Conservation (phyloP, 2,113 vertebrate genomes). For the Myrmecophaga tridactyla region DNA sequence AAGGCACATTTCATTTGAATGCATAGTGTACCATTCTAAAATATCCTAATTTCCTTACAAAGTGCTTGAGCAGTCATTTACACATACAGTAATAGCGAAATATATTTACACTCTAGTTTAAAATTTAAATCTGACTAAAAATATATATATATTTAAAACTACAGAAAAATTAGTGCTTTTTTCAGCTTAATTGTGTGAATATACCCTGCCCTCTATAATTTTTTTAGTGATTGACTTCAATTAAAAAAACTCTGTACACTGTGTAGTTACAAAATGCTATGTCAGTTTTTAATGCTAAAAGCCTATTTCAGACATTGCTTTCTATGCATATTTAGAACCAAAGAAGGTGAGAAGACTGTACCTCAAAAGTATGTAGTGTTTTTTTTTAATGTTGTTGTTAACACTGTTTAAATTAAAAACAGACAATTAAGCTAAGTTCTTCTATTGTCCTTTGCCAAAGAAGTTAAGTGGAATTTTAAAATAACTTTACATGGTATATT, state of each 20-base stretch:
- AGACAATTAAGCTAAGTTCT: slow-evolving; percentile 56
- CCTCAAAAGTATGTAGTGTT: slow-evolving; percentile 84
- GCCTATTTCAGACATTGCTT: slow-evolving; percentile 75
- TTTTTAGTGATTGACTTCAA: slow-evolving; percentile 86
- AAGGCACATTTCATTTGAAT: slow-evolving; percentile 90
- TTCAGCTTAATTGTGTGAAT: slow-evolving; percentile 92
- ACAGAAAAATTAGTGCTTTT: slow-evolving; percentile 95
- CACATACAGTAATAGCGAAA: slow-evolving; percentile 89
- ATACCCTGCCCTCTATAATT: slow-evolving; percentile 88
- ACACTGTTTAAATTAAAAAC: slow-evolving; percentile 77
- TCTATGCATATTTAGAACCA: slow-evolving; percentile 77
- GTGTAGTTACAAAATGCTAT: slow-evolving; percentile 84
- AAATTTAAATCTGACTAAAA: slow-evolving; percentile 91
- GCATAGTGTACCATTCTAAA: slow-evolving; percentile 94
- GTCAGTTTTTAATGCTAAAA: slow-evolving; percentile 81
- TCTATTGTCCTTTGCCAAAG: slow-evolving; percentile 52
- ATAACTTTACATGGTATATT: slow-evolving; percentile 49
- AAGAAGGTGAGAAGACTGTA: slow-evolving; percentile 83
- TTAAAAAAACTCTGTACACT: slow-evolving; percentile 85
- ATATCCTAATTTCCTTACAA: slow-evolving; percentile 88
- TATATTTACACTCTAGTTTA: slow-evolving; percentile 95
- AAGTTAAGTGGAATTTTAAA: slow-evolving; percentile 57
- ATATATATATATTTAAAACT: slow-evolving; percentile 85
- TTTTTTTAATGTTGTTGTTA: slow-evolving; percentile 69
- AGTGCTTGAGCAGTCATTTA: slow-evolving; percentile 93